Conservation (phyloP, 1,140 invertebrate species). For the Acromyrmex heyeri region DNA sequence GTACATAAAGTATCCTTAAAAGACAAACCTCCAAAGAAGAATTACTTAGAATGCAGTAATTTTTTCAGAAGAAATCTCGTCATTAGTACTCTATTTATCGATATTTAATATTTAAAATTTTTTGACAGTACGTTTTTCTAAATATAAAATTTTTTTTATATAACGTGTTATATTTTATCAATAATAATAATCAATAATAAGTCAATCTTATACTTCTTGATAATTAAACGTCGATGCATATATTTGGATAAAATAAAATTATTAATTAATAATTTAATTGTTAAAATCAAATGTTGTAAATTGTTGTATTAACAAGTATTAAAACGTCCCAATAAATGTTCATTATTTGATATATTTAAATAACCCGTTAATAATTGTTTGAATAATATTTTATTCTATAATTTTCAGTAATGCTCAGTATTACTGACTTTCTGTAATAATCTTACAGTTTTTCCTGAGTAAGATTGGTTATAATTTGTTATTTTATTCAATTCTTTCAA, state of each 20-base stretch:
- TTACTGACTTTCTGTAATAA: neutral
- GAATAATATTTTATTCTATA: neutral
- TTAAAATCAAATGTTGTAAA: neutral
- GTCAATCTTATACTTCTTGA: neutral
- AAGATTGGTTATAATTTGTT: too few species aligned
- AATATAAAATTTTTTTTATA: neutral
- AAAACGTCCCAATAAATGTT: too few species aligned
- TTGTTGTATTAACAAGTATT: too few species aligned
- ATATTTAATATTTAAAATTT: neutral
- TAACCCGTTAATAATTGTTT: neutral
- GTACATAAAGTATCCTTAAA: neutral
- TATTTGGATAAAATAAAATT: neutral
- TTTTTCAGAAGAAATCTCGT: neutral
- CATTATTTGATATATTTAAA: conserved; percentile 5
- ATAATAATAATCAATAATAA: neutral
- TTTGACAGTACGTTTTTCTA: neutral
- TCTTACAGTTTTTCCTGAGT: too few species aligned
- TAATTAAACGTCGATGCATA: neutral
- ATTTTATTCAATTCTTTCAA: too few species aligned
- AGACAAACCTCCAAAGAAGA: neutral
- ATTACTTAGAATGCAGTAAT: neutral
- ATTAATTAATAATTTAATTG: conserved; percentile 6
- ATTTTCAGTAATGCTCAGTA: neutral
- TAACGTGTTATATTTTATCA: neutral
- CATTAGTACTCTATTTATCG: too few species aligned